A percentile compares a stretch with the other conserved stretches of the same genome.
These are phyloP conservation scores for Macrophya alboannulata DNA, from an alignment of 2,888 invertebrate genomes.

Conservation along the genomic window DNA sequence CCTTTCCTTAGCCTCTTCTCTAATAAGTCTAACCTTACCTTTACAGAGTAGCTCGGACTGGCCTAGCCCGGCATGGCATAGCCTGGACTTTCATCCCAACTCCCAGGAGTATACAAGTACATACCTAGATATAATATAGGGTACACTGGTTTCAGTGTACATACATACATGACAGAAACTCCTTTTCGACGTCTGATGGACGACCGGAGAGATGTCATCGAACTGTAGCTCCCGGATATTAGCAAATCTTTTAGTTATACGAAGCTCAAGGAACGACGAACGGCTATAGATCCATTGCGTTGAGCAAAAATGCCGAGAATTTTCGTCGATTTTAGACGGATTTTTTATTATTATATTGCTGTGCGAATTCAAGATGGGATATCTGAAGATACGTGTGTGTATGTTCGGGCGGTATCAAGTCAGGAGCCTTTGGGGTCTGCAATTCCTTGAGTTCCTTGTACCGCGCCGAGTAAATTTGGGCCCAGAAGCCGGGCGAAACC, in stretches of 20 bases:
- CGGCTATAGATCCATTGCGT: background rate
- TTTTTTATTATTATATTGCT: background rate
- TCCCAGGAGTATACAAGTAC: slow-evolving; percentile 30
- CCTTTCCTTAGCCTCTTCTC: slow-evolving; percentile 23
- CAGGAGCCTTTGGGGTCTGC: slow-evolving; percentile 31
- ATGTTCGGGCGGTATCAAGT: slow-evolving; percentile 37
- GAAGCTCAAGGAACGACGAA: background rate
- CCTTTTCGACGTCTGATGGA: slow-evolving; percentile 18
- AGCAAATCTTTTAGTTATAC: background rate
- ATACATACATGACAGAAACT: background rate
- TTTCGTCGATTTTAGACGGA: background rate
- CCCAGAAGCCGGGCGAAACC: slow-evolving; percentile 44
- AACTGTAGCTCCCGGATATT: background rate
- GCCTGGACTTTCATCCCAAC: slow-evolving; percentile 29
- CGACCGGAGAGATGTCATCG: slow-evolving; percentile 2
- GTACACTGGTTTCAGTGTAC: slow-evolving; percentile 14
- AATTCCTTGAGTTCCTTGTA: slow-evolving; percentile 37
- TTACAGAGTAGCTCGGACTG: background rate
- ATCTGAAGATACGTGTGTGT: background rate
- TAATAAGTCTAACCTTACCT: slow-evolving; percentile 46
- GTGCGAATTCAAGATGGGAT: background rate
- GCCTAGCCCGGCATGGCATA: background rate
- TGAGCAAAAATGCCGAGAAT: background rate
- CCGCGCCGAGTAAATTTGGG: slow-evolving; percentile 46
- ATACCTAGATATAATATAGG: slow-evolving; percentile 18